These are phyloP conservation scores for Thalassarche chlororhynchos DNA, from an alignment of 2,113 vertebrate species.

Conservation along the genomic window DNA sequence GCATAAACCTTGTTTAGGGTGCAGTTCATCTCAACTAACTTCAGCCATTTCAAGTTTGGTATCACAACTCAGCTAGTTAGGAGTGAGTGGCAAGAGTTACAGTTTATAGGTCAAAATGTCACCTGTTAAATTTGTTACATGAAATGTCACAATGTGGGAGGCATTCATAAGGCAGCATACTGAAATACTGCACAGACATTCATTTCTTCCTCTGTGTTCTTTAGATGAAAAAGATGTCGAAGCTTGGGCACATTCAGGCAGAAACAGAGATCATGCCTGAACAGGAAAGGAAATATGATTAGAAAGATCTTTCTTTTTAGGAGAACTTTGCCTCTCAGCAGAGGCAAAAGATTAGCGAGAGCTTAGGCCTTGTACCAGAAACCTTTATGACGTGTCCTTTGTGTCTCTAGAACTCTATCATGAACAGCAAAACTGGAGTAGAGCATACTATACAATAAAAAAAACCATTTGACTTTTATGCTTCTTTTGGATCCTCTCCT, in stretches of 20 bases:
- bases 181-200: not conserved
- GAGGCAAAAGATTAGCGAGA: not conserved
- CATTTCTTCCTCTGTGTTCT: not conserved
- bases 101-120: not conserved
- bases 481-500: not conserved
- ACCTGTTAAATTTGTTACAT: not conserved
- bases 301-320: not conserved
- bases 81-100: not conserved
- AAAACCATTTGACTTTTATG: not conserved
- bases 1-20: not conserved
- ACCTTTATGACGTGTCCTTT: rapidly evolving
- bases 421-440: not conserved
- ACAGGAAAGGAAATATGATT: not conserved
- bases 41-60: not conserved
- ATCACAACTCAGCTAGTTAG: not conserved
- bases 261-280: not conserved
- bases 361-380: not conserved
- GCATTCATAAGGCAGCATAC: not conserved
- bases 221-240: not conserved
- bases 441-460: not conserved
- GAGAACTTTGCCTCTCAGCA: not conserved
- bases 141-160: not conserved
- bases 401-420: not conserved
- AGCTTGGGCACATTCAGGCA: not conserved
- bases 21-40: not conserved